These are phyloP conservation scores for Meganola albula DNA, from an alignment of 2,888 invertebrate species.

Conservation along the genomic window DNA sequence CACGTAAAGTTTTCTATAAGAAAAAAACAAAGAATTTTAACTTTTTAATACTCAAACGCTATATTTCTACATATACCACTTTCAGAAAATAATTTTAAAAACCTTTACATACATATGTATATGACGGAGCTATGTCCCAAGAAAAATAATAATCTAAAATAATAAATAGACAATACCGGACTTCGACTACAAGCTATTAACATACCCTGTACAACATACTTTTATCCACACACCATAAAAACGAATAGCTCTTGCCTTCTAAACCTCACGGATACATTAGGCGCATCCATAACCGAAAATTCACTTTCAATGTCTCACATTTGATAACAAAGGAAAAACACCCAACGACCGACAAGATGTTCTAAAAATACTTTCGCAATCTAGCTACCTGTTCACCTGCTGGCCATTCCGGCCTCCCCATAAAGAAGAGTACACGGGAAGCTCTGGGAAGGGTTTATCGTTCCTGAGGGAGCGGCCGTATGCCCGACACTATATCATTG, in stretches of 20 bases:
- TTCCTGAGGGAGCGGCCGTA: conserved; percentile 68
- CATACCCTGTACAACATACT: conserved; percentile 25
- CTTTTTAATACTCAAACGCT: too few relatives aligned
- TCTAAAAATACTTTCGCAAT: conserved; percentile 76
- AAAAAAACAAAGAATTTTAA: conserved; percentile 13
- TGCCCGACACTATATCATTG: conserved; percentile 76
- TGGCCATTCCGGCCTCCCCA: conserved; percentile 74
- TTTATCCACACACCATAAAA: conserved; percentile 39
- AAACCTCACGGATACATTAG: conserved; percentile 53
- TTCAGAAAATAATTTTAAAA: too few relatives aligned
- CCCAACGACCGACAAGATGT: conserved; percentile 71
- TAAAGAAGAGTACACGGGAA: conserved; percentile 76
- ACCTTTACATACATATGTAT: too few relatives aligned
- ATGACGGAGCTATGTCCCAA: too few relatives aligned
- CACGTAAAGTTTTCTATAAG: too few relatives aligned
- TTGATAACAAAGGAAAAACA: conserved; percentile 76
- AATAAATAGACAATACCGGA: too few relatives aligned
- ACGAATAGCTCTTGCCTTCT: conserved; percentile 35
- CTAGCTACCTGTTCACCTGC: conserved; percentile 75
- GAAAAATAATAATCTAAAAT: too few relatives aligned
- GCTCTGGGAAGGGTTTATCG: conserved; percentile 75
- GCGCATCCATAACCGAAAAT: conserved; percentile 53
- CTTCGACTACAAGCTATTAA: conserved; percentile 22
- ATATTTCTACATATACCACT: too few relatives aligned
- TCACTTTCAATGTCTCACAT: conserved; percentile 61